These are phyloP conservation scores for Gopherus evgoodei DNA, from an alignment of 2,113 vertebrate species.

Conservation along the genomic window DNA sequence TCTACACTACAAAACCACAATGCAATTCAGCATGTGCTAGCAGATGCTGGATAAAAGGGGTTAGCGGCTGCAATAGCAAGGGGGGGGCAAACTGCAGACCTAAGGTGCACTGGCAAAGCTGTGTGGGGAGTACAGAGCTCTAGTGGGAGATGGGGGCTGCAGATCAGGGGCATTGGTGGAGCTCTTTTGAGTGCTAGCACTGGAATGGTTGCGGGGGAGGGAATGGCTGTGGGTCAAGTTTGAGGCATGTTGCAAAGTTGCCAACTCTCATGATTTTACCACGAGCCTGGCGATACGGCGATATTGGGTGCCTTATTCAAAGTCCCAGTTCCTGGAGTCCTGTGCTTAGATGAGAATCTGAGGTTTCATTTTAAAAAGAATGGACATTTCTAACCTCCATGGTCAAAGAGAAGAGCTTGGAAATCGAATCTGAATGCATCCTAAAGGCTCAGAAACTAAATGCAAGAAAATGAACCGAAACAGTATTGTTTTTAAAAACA, in stretches of 20 bases:
- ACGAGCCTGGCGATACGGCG: background rate
- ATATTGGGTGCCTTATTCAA: background rate
- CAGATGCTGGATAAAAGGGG: background rate
- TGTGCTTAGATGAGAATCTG: no score
- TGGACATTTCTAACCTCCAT: background rate
- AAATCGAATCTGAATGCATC: background rate
- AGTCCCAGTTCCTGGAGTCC: background rate
- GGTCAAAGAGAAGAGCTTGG: background rate
- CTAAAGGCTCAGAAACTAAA: background rate
- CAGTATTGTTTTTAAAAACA: background rate
- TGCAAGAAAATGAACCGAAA: background rate
- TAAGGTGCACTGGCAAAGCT: background rate
- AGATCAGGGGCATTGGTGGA: background rate
- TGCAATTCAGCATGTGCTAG: background rate
- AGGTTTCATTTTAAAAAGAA: no score
- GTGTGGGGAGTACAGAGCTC: fast-evolving
- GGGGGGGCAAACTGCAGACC: background rate
- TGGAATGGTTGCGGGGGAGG: background rate
- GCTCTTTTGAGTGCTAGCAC: background rate
- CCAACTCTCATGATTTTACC: background rate
- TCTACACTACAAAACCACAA: background rate
- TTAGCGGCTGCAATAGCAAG: background rate
- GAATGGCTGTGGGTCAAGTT: background rate
- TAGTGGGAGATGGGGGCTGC: background rate
- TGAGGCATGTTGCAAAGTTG: background rate